Base-by-base conservation (phyloP, 2,888 invertebrate species). In the Melitaea athalia region DNA sequence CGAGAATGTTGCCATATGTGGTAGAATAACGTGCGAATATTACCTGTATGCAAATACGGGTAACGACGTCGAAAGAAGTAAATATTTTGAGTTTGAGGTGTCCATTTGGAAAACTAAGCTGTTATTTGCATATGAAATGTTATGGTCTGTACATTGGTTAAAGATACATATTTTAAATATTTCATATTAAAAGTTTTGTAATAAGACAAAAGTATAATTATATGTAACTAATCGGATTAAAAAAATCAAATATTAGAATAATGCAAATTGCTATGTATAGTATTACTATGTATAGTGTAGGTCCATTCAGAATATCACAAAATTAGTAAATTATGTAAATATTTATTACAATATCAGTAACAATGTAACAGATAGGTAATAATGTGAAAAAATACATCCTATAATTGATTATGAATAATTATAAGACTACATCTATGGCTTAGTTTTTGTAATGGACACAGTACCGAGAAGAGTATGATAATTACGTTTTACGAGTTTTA, bases 1-100 rank as follows among this genome's bases (percentile, higher is more conserved):
- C 57, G 57, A 57, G 15, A 61, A 50, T 60, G 33, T 61, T 69
- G n/a, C 59, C 45, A 55, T 38, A 57, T 49, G 67, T 57, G 42
- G 67, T 57, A 33, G 50, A 65, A 60, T 64, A 15, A 55, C 53
- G 53, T 55, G 53, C 53, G 33, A 55, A 24, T 24, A 55, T 55
- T 14, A 55, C 33, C 31, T 17, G 53, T 52, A 24, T 52, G 38
- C 8, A 38, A 12, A 52, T 52, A 52, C 52, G 24, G 24, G 12
- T 17, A 12, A 52, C 12, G 17, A 52, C 14, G 31, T 53, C 33
- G 53, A 14, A 24, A 53, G 12, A 31, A 7, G 7, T 14, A 55
- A 55, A 17, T 17, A 17, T 12, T 53, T 12, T 31, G 6, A 31
- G 2, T 55, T 33, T 6, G 33, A 12, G 24, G 53, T 55, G 53